phyloP scores from a whole-genome alignment of 1,140 invertebrate genomes.

The Achatina immaculata region DNA sequence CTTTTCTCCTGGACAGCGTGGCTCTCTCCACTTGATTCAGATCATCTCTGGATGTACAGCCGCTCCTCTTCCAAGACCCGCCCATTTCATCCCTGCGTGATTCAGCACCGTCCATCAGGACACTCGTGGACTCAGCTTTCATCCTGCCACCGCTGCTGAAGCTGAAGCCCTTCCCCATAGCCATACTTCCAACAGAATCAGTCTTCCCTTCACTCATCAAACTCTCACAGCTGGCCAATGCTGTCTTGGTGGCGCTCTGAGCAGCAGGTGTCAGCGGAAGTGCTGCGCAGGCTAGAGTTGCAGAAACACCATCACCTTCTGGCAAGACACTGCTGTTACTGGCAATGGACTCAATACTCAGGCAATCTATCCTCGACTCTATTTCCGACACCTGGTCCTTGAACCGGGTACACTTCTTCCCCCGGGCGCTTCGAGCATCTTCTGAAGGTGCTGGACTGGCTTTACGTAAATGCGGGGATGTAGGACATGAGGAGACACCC shows the following conservation, averaged over 20 bases:
- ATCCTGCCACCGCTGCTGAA: neutral
- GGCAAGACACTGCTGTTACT: slow-evolving; percentile 19
- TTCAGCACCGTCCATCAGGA: slow-evolving; percentile 24
- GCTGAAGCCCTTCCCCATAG: neutral
- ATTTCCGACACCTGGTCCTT: slow-evolving; percentile 38
- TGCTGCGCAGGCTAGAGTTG: neutral
- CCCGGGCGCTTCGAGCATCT: slow-evolving; percentile 14
- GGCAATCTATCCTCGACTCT: slow-evolving; percentile 10
- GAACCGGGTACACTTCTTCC: slow-evolving; percentile 38
- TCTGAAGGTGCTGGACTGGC: slow-evolving; percentile 37
- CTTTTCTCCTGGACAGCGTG: neutral
- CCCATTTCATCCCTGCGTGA: slow-evolving; percentile 30
- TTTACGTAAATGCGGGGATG: slow-evolving; percentile 31
- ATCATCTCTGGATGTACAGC: neutral
- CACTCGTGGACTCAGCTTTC: slow-evolving; percentile 35
- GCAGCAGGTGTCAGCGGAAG: slow-evolving; percentile 10
- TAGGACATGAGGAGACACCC: slow-evolving; percentile 29
- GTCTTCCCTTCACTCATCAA: slow-evolving; percentile 23
- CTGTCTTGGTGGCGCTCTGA: neutral
- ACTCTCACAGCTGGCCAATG: slow-evolving; percentile 25
- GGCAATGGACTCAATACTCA: slow-evolving; percentile 8
- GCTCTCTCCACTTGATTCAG: neutral
- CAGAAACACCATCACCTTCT: slow-evolving; percentile 6
- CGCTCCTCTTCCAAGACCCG: slow-evolving; percentile 2
- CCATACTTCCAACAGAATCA: neutral